Base-by-base conservation (phyloP, 2,888 invertebrate genomes). In the Aporophyla lueneburgensis region DNA sequence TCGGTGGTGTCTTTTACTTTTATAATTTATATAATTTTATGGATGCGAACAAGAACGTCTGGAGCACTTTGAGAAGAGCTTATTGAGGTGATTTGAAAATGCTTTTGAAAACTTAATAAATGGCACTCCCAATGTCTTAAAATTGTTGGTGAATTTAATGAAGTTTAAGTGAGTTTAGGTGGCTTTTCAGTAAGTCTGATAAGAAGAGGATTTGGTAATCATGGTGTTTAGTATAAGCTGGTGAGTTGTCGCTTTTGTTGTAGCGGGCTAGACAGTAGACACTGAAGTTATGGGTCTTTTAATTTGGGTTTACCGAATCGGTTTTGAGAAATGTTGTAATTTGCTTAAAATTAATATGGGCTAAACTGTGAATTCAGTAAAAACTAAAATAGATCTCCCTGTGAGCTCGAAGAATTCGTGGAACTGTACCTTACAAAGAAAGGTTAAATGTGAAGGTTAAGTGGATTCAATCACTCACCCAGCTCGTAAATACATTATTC, bases 1-100 rank as follows among this genome's bases (percentile, higher is more conserved):
- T 89, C 5, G 76, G 83, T 43, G 86, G 92, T n/a, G 68, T 77
- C 7, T 62, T 87, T 12, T 95, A 95, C 76, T 91, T 92, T 61
- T 92, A 86, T 46, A 82, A 88, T 40, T 77, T 94, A 61, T 92
- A 89, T 71, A 81, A 85, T 74, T 89, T 90, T 80, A 82, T 93
- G 75, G 87, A 88, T n/a, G 65, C 78, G 27, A 91, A 90, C 78
- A 90, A 86, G 65, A 76, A 74, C 7, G 71, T 87, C 4, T 91
- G 91, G 92, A 84, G 74, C 53, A 84, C 76, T 76, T 87, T 93
- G 74, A 88, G 91, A 69, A 88, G 92, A 86, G 89, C 85, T 75
- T 90, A 91, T 87, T 92, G 79, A 91, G 78, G 43, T 81, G 79
- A 83, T 85, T 80, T 69, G 71, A 76, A 85, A 83, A 84, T 84